Conservation (phyloP, 2,797 vertebrate genomes). For the Babyrousa celebensis region DNA sequence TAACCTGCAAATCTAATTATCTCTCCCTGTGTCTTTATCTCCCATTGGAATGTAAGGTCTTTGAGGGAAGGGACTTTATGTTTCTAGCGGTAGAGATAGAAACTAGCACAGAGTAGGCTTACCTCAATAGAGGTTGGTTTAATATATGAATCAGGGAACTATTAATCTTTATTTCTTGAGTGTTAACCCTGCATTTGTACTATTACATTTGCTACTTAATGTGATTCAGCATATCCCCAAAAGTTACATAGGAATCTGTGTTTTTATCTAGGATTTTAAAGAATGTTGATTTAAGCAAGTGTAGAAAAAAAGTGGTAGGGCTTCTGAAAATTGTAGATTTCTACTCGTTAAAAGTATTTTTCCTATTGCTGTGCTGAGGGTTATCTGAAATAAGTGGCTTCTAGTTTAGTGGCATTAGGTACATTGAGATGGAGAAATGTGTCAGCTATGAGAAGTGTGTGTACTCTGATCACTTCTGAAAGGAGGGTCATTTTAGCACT, state of each 20-base stretch:
- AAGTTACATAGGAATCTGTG: neutral
- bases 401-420: constrained; percentile 28
- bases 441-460: neutral
- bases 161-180: constrained; percentile 5
- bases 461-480: constrained; percentile 42
- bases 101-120: constrained; percentile 15
- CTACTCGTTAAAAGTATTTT: constrained; percentile 36
- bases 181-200: neutral
- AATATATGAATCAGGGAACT: constrained; percentile 57
- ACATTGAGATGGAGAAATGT: constrained; percentile 52
- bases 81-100: constrained; percentile 60
- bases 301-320: constrained; percentile 49
- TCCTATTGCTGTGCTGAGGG: constrained; percentile 36
- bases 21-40: constrained; percentile 32
- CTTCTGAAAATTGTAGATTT: constrained; percentile 57
- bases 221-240: constrained; percentile 13
- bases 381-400: constrained; percentile 59
- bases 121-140: constrained; percentile 2
- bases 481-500: constrained; percentile 22
- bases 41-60: constrained; percentile 44
- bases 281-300: constrained; percentile 43
- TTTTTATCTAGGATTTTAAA: constrained; percentile 63
- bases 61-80: constrained; percentile 28
- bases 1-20: constrained; percentile 56
- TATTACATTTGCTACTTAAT: constrained; percentile 70